phyloP scores from a whole-genome alignment of 2,797 vertebrate species.

The Epinephelus awoara region DNA sequence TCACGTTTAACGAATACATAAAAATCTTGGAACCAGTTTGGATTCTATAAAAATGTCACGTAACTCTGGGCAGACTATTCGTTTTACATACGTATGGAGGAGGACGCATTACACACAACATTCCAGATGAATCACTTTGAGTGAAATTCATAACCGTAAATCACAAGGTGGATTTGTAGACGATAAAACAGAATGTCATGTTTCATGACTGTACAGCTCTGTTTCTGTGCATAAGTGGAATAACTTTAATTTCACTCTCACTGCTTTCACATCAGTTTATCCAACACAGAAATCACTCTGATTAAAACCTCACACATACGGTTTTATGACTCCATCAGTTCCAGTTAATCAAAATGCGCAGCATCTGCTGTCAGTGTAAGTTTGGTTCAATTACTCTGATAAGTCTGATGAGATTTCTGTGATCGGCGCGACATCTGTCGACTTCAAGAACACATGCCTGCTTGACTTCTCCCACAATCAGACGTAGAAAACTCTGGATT shows the following conservation, averaged over 20 bases:
- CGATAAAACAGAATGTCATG: slow-evolving; percentile 63
- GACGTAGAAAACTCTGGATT: not conserved
- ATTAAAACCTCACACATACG: not conserved
- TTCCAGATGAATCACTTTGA: slow-evolving; percentile 54
- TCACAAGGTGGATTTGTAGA: slow-evolving; percentile 62
- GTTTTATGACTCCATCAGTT: slow-evolving; percentile 35
- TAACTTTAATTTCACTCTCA: slow-evolving; percentile 35
- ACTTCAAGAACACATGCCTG: not conserved
- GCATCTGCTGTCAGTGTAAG: not conserved
- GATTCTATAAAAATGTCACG: slow-evolving; percentile 70
- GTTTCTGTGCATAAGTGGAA: slow-evolving; percentile 24
- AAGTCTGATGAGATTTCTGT: slow-evolving; percentile 6
- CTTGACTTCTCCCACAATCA: too few species aligned
- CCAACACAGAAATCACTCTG: slow-evolving; percentile 25
- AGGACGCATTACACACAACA: slow-evolving; percentile 44
- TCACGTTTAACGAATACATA: slow-evolving; percentile 71
- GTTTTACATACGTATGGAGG: slow-evolving; percentile 39
- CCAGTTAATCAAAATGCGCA: slow-evolving; percentile 9
- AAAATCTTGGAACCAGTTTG: slow-evolving; percentile 67
- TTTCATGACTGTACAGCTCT: slow-evolving; percentile 48
- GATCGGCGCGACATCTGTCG: not conserved
- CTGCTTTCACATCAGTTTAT: slow-evolving; percentile 43
- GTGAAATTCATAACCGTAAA: slow-evolving; percentile 62
- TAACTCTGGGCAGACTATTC: slow-evolving; percentile 46
- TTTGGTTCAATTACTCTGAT: slow-evolving; percentile 5